A percentile compares a stretch with the other conserved stretches of the same genome.
Evolutionary conservation across 2,113 vertebrate species (phyloP).

Genomic region (Toxostoma redivivum): DNA sequence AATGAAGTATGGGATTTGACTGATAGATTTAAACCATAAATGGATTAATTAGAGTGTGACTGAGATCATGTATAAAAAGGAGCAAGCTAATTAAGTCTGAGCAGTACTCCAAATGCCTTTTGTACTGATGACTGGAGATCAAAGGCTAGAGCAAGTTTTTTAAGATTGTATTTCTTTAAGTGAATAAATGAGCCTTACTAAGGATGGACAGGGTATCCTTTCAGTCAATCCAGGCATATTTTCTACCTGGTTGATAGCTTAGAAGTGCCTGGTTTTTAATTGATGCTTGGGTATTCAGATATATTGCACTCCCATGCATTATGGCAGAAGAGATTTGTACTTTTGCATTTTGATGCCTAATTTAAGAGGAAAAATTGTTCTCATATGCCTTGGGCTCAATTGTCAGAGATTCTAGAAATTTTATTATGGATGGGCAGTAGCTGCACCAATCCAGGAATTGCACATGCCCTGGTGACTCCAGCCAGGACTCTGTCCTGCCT

Average conservation of each 20-base stretch:
- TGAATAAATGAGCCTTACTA: conserved; percentile 2
- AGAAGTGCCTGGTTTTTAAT: not conserved
- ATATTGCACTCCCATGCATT: not conserved
- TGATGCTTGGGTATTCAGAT: not conserved
- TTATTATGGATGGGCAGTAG: not conserved
- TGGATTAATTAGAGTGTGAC: conserved; percentile 61
- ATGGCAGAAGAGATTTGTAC: not conserved
- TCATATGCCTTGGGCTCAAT: not conserved
- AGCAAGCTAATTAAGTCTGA: conserved; percentile 49
- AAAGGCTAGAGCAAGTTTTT: conserved; percentile 42
- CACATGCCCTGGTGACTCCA: not conserved
- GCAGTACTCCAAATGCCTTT: conserved; percentile 11
- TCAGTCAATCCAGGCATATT: not conserved
- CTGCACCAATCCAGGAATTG: not conserved
- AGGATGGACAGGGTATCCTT: not conserved
- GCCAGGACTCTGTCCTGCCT: not conserved
- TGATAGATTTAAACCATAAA: conserved; percentile 60
- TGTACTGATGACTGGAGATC: conserved; percentile 49
- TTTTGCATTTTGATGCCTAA: not conserved
- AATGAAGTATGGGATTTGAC: conserved; percentile 55
- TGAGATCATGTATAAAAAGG: conserved; percentile 45
- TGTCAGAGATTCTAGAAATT: not conserved
- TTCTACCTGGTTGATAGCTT: not conserved
- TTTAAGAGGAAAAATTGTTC: not conserved
- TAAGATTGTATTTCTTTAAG: conserved; percentile 27